Evolutionary conservation across 2,888 invertebrate species (phyloP).

Genomic region (Lepidocyrtoides sp.): DNA sequence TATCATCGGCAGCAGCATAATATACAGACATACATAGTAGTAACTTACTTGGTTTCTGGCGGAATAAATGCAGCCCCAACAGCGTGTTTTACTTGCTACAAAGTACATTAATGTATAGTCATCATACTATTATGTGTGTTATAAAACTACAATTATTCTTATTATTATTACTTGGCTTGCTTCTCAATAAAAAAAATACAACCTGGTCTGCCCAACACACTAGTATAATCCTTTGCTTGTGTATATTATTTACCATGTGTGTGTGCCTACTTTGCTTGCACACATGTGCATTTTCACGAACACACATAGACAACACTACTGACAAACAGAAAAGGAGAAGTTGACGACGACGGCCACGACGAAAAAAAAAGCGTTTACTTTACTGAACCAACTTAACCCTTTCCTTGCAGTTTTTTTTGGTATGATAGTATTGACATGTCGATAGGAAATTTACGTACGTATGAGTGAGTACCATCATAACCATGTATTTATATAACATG

Average conservation of each 20-base stretch:
- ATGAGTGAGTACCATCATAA: background rate
- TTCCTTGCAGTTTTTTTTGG: conserved; percentile 40
- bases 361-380: conserved; percentile 37
- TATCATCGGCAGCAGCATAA: background rate
- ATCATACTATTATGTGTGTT: conserved; percentile 10
- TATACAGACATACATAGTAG: background rate
- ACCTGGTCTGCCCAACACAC: background rate
- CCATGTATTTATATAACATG: background rate
- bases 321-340: background rate
- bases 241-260: conserved; percentile 8
- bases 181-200: background rate
- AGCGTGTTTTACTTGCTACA: background rate
- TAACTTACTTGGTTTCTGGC: background rate
- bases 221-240: background rate
- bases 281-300: conserved; percentile 71
- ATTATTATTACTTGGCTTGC: background rate
- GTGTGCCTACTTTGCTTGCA: conserved; percentile 63
- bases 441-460: background rate
- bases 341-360: background rate
- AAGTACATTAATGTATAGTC: background rate
- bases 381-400: conserved; percentile 49
- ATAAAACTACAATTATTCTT: conserved; percentile 37
- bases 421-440: background rate
- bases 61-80: background rate
- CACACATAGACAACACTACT: background rate